Evolutionary conservation across 2,888 invertebrate genomes (phyloP), one percentile per base, ranked within the genome.

Genomic region (Stenichneumon culpator): DNA sequence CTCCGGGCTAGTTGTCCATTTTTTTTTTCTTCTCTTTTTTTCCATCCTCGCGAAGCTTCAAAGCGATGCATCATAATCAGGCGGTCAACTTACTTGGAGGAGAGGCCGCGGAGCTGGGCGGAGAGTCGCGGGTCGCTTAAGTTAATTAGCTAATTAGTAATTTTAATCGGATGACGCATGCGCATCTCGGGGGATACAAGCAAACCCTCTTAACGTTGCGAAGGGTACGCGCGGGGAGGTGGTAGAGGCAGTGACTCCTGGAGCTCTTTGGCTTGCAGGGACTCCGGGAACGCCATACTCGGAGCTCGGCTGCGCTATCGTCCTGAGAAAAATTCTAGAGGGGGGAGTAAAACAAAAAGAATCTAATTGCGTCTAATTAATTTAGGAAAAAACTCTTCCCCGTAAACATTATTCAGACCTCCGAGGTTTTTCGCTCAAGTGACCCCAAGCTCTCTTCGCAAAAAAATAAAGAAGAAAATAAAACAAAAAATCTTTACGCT

Each of bases 81-180:
- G 90, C 92, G 93, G 94, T 94, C 93, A 93, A 93, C 92, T 93
- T 93, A 92, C 92, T 91, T 91, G 89, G 82, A 68, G 74, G 25
- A 79, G 50, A 79, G 65, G 69, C 36, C 79, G 79, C 44, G 57
- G 47, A 57, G 69, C 32, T 52, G 87, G 77, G 88, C 87, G 87
- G 89, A 88, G 90, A 91, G 88, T 89, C 82, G 85, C 88, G 89
- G 90, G 75, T 47, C 90, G 90, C 93, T 92, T 92, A 92, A 94
- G 92, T 93, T 93, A 93, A 94, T 94, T 93, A 94, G 93, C 92
- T 93, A 93, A 94, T 93, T 93, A 94, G 93, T 93, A 93, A 94
- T 93, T 94, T 94, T 94, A 94, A 94, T 94, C 93, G 93, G 94
- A 94, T 94, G 94, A 94, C 93, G 93, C 93, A 94, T 93, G 93